Evolutionary conservation across 2,113 vertebrate genomes (phyloP).

Genomic region (Pogona vitticeps): DNA sequence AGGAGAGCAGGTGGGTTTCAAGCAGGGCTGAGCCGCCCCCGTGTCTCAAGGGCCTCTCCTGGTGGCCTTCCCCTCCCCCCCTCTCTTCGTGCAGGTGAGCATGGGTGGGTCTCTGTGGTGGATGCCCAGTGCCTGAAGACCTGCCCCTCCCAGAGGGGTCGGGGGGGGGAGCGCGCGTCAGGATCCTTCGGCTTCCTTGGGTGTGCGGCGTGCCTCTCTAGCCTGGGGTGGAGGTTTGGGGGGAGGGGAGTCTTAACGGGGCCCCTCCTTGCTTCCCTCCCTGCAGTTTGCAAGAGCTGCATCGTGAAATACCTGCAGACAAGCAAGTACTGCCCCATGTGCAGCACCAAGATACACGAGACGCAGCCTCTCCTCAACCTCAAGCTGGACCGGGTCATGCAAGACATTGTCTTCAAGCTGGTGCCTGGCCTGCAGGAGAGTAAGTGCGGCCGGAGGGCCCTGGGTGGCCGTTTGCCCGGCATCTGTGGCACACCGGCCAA

Average conservation of each 20-base stretch:
- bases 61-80: no score
- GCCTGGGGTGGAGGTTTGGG: background rate
- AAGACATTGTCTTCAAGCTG: conserved; percentile 97
- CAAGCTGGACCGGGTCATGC: conserved; percentile 97
- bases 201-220: no score
- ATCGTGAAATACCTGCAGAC: conserved; percentile 98
- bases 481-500: background rate
- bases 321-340: conserved; percentile 99
- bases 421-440: conserved; percentile 96
- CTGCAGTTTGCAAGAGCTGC: conserved; percentile 94
- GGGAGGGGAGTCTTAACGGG: background rate
- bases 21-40: no score
- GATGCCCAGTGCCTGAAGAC: no score
- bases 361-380: conserved; percentile 96
- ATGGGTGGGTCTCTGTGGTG: no score
- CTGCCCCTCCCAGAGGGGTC: no score
- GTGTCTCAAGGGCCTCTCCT: no score
- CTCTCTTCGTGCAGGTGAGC: no score
- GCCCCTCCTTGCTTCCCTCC: background rate
- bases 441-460: conserved; percentile 72
- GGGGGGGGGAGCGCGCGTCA: no score
- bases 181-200: no score
- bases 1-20: no score
- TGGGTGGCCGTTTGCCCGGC: background rate
- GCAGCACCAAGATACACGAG: conserved; percentile 99